Conservation (phyloP, 2,113 vertebrate genomes). For the Narcine bancroftii region DNA sequence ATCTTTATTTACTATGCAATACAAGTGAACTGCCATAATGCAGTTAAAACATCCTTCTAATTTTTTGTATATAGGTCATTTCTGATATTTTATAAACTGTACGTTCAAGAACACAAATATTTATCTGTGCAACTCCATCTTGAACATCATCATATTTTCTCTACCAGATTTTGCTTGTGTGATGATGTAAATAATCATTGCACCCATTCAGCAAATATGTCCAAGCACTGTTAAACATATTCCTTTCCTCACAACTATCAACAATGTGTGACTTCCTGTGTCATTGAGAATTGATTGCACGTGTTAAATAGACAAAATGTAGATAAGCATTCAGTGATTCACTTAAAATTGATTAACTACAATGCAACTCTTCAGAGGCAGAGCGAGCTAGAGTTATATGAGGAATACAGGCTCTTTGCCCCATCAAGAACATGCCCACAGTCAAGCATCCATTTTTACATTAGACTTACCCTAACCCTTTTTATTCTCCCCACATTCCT, state of each 20-base stretch:
- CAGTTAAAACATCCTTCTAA: neutral
- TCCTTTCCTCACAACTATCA: neutral
- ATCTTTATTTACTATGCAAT: neutral
- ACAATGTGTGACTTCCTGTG: neutral
- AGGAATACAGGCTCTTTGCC: too few species aligned
- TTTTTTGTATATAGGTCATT: neutral
- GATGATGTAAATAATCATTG: neutral
- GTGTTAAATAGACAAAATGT: neutral
- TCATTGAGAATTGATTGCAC: neutral
- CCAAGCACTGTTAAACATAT: neutral
- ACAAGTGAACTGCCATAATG: neutral
- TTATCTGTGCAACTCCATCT: neutral
- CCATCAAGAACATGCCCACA: too few species aligned
- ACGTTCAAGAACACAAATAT: neutral
- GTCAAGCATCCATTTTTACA: too few species aligned
- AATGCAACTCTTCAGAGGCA: neutral
- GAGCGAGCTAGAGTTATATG: too few species aligned
- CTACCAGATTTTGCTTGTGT: neutral
- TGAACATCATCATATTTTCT: neutral
- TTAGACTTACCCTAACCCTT: too few species aligned
- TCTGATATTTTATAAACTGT: neutral
- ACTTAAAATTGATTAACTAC: slow-evolving; percentile 9
- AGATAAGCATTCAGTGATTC: neutral
- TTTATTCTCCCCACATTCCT: too few species aligned
- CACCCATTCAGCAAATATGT: neutral